A percentile compares a stretch with the other conserved stretches of the same genome.
Evolutionary conservation across 2,113 vertebrate genomes (phyloP).

Genomic region (Marmota monax): DNA sequence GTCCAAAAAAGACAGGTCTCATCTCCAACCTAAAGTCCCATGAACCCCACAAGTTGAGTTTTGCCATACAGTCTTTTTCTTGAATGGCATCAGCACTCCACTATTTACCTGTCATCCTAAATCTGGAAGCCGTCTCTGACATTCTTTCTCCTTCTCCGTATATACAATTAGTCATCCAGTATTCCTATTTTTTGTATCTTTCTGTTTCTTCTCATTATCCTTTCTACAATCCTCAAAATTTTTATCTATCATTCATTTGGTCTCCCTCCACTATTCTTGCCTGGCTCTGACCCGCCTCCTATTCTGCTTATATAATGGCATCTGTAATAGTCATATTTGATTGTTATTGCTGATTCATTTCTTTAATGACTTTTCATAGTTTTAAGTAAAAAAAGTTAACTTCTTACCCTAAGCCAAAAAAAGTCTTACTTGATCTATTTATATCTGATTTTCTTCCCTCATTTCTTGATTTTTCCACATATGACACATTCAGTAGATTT

Average conservation of each 20-base stretch:
- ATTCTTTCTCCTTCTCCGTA: neutral
- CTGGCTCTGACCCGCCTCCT: neutral
- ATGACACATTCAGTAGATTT: neutral
- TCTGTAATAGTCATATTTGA: conserved; percentile 42
- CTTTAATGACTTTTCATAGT: neutral
- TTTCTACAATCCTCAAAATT: neutral
- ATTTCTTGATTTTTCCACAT: neutral
- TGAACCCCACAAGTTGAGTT: neutral
- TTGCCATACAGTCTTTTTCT: conserved; percentile 24
- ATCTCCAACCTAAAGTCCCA: neutral
- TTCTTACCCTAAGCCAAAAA: neutral
- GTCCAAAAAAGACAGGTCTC: neutral
- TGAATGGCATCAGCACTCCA: neutral
- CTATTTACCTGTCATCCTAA: neutral
- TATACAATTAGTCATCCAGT: neutral
- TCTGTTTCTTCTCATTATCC: neutral
- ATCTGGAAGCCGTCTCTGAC: neutral
- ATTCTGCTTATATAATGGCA: neutral
- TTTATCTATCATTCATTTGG: neutral
- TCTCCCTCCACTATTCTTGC: neutral
- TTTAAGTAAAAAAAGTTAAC: conserved; percentile 46
- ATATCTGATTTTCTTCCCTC: neutral
- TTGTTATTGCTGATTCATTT: neutral
- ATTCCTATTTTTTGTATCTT: neutral
- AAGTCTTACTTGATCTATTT: neutral